Conservation (phyloP, 2,797 vertebrate species). For the Rhabdophis nuchalis region DNA sequence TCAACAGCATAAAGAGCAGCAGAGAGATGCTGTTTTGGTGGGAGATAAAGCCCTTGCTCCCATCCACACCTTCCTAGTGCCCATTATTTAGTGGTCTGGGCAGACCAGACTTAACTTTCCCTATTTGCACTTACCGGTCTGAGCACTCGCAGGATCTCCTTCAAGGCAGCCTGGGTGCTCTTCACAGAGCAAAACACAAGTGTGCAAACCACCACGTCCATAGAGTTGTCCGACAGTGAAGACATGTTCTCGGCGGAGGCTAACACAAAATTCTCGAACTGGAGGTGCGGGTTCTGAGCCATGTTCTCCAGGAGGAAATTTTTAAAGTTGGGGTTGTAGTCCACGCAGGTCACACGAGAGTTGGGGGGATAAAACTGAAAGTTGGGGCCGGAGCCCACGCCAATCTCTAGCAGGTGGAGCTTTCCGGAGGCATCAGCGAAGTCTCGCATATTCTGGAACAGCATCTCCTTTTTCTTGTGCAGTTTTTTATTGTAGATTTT, state of each 20-base stretch:
- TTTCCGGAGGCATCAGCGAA: neutral
- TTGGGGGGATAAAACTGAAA: conserved; percentile 55
- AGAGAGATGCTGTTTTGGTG: neutral
- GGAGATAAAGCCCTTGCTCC: neutral
- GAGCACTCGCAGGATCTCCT: conserved; percentile 36
- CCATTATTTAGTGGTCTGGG: too few relatives aligned
- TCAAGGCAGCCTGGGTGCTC: conserved; percentile 62
- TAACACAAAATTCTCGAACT: conserved; percentile 68
- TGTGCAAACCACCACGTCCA: conserved; percentile 80
- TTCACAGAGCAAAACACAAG: conserved; percentile 80
- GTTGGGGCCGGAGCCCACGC: conserved; percentile 54
- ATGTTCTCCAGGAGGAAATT: neutral
- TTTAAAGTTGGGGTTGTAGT: conserved; percentile 43
- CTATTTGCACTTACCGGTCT: conserved; percentile 71
- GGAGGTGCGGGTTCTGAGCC: conserved; percentile 59
- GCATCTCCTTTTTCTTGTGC: conserved; percentile 43
- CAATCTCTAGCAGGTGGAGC: conserved; percentile 59
- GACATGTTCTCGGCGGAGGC: conserved; percentile 62
- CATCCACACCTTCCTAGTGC: neutral
- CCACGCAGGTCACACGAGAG: too few relatives aligned
- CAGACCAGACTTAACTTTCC: neutral
- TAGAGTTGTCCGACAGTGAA: conserved; percentile 58
- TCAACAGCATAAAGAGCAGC: too few relatives aligned
- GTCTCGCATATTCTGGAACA: conserved; percentile 48
- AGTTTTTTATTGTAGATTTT: conserved; percentile 25